A percentile compares a stretch with the other conserved stretches of the same genome.
Conservation (phyloP, 2,888 invertebrate genomes). For the Cheilosia variabilis region DNA sequence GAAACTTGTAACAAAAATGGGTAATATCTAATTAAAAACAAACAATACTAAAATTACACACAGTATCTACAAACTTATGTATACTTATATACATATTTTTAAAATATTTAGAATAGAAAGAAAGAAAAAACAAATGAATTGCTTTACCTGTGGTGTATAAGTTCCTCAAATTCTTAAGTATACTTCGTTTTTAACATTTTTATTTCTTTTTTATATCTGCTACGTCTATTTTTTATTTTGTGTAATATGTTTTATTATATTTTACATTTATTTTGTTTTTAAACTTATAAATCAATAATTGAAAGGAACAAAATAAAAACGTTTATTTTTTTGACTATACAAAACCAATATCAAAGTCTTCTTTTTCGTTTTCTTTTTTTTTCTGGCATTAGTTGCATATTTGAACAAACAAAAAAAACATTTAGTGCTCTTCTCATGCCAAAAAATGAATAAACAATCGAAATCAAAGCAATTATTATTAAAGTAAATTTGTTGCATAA, state of each 20-base stretch:
- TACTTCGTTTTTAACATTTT: conserved; percentile 69
- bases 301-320: background rate
- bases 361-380: conserved; percentile 24
- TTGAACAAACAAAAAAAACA: conserved; percentile 1
- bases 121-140: conserved; percentile 77
- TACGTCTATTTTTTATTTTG: conserved; percentile 59
- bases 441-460: conserved; percentile 8
- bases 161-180: conserved; percentile 80
- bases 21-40: conserved; percentile 35
- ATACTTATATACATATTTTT: conserved; percentile 61
- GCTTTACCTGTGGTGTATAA: conserved; percentile 82
- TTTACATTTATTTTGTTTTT: conserved; percentile 42
- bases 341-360: conserved; percentile 34
- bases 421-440: conserved; percentile 55
- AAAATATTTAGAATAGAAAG: conserved; percentile 41
- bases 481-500: background rate
- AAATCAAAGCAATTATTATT: conserved; percentile 10
- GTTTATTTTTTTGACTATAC: conserved; percentile 52
- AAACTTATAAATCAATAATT: conserved; percentile 34
- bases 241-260: conserved; percentile 70
- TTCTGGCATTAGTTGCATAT: conserved; percentile 28
- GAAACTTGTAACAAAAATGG: conserved; percentile 46
- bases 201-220: conserved; percentile 50
- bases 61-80: conserved; percentile 65
- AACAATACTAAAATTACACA: conserved; percentile 68